Conservation (phyloP, 1,140 invertebrate species). For the Lanistes nyassanus region DNA sequence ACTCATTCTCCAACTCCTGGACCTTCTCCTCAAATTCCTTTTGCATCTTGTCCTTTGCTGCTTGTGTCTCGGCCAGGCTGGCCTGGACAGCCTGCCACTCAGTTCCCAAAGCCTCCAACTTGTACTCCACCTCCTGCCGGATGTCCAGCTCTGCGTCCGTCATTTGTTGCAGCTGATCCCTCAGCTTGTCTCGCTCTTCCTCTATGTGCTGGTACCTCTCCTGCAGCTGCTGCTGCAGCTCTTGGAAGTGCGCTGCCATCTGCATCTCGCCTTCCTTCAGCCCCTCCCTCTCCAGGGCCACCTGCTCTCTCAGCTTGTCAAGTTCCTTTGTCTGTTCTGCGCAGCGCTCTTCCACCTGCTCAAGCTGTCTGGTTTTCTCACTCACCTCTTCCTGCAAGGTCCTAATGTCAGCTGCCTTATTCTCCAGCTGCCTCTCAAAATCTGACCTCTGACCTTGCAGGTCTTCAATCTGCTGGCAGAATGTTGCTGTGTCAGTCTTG, state of each 20-base stretch:
- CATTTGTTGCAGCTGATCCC: slow-evolving; percentile 1
- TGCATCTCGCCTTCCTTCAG: slow-evolving; percentile 6
- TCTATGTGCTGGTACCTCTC: neutral
- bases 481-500: neutral
- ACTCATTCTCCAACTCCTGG: slow-evolving; percentile 14
- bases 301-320: neutral
- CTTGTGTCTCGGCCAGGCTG: slow-evolving; percentile 1
- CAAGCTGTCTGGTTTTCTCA: neutral
- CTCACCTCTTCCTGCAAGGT: neutral
- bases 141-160: neutral
- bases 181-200: neutral
- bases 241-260: neutral
- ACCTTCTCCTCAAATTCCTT: slow-evolving; percentile 7
- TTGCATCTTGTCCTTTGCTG: neutral
- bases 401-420: neutral
- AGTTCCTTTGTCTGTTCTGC: neutral
- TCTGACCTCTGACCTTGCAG: slow-evolving; percentile 19
- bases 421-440: neutral
- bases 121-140: slow-evolving; percentile 3
- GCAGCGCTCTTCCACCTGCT: neutral
- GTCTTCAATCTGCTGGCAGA: slow-evolving; percentile 29
- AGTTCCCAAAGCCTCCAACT: neutral
- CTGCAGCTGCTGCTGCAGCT: neutral
- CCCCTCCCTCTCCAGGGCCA: neutral
- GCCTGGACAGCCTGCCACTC: slow-evolving; percentile 9